phyloP scores from a whole-genome alignment of 2,888 invertebrate genomes.

The Eurytoma adleriae region DNA sequence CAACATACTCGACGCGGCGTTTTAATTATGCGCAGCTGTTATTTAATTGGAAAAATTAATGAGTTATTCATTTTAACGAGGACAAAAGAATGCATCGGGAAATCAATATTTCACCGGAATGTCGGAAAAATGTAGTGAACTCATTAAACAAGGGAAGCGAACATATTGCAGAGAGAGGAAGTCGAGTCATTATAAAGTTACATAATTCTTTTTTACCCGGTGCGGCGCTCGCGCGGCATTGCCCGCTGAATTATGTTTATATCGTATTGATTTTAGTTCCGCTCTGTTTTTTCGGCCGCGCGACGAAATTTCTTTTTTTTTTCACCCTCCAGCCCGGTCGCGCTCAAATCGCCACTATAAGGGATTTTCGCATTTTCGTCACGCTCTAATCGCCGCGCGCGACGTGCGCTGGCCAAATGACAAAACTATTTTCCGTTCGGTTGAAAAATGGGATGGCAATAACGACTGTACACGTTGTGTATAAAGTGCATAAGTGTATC shows the following conservation, averaged over 20 bases:
- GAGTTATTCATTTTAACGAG: background rate
- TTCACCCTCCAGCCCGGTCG: constrained; percentile 10
- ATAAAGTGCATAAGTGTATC: too few relatives aligned
- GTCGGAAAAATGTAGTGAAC: background rate
- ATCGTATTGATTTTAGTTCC: constrained; percentile 19
- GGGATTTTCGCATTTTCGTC: constrained; percentile 35
- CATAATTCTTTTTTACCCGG: background rate
- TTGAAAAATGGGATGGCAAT: constrained; percentile 3
- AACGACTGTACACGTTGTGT: too few relatives aligned
- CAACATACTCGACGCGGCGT: too few relatives aligned
- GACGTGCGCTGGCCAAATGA: background rate
- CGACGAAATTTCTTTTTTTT: constrained; percentile 23
- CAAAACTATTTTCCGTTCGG: constrained; percentile 6
- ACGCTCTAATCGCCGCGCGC: constrained; percentile 18
- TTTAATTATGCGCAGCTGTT: too few relatives aligned
- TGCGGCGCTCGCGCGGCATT: background rate
- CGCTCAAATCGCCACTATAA: constrained; percentile 12
- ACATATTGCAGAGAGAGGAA: background rate
- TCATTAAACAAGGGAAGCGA: constrained; percentile 11
- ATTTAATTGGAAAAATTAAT: too few relatives aligned
- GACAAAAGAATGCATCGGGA: background rate
- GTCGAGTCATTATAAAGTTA: background rate
- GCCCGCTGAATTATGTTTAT: background rate
- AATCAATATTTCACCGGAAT: background rate
- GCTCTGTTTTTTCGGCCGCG: background rate